A percentile compares a stretch with the other conserved stretches of the same genome.
These are phyloP conservation scores for Malurus cyaneus DNA, from an alignment of 2,113 vertebrate species.

Conservation along the genomic window DNA sequence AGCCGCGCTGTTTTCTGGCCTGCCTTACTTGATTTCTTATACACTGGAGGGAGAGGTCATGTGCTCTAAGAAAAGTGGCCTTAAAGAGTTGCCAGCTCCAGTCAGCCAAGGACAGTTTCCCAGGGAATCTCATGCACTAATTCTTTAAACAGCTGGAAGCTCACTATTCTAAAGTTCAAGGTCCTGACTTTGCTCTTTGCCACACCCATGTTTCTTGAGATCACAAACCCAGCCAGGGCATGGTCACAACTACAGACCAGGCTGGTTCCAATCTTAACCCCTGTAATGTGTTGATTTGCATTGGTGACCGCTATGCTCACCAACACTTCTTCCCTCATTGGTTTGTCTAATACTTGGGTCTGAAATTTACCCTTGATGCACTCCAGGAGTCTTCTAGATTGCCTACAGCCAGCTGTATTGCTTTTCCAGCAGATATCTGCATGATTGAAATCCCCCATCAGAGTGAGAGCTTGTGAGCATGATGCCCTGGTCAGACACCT, in stretches of 20 bases:
- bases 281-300: not conserved
- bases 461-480: accelerated
- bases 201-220: not conserved
- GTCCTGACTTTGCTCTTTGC: not conserved
- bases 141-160: not conserved
- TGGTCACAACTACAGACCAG: not conserved
- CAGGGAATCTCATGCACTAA: not conserved
- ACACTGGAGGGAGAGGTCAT: not conserved
- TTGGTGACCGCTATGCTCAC: not conserved
- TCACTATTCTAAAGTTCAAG: not conserved
- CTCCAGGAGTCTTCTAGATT: not conserved
- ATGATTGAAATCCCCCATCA: not conserved
- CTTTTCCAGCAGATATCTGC: not conserved
- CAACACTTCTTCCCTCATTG: not conserved
- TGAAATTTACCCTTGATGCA: not conserved
- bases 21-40: not conserved
- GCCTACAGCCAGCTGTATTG: not conserved
- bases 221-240: not conserved
- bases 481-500: not conserved
- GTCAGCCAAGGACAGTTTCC: not conserved
- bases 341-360: not conserved
- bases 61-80: not conserved
- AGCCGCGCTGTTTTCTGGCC: not conserved
- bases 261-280: not conserved
- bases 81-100: not conserved